Percentiles rank a stretch among this genome's conserved stretches.
Evolutionary conservation across 1,140 invertebrate genomes (phyloP).

Genomic region (Bursaphelenchus mucronatus): DNA sequence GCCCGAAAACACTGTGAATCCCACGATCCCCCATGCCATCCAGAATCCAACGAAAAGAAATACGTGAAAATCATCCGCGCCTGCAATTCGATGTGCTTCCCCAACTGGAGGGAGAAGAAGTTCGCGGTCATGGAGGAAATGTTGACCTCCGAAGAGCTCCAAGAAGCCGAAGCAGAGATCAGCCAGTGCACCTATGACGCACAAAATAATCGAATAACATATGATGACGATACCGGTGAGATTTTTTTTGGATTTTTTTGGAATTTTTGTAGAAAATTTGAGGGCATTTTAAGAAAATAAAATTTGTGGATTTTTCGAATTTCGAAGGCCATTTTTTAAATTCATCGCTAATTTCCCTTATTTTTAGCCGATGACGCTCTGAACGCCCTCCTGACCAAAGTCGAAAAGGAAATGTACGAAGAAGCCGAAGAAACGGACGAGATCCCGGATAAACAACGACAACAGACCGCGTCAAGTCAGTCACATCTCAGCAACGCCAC

Average conservation of each 20-base stretch:
- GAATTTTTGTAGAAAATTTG: not conserved
- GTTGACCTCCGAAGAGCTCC: conserved; percentile 8
- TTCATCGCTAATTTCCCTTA: too few species aligned
- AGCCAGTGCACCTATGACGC: conserved; percentile 6
- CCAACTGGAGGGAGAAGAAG: conserved; percentile 51
- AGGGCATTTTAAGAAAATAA: too few species aligned
- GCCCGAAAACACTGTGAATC: conserved; percentile 43
- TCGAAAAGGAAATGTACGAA: not conserved
- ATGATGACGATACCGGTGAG: not conserved
- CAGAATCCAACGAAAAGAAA: too few species aligned
- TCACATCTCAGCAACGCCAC: too few species aligned
- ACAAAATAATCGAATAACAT: not conserved
- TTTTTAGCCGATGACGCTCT: not conserved
- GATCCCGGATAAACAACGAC: too few species aligned
- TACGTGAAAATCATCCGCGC: too few species aligned
- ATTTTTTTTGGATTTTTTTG: not conserved
- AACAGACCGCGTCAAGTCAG: too few species aligned
- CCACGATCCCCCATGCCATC: conserved; percentile 26
- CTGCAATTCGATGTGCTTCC: conserved; percentile 49
- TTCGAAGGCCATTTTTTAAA: too few species aligned
- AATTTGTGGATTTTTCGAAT: too few species aligned
- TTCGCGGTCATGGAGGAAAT: conserved; percentile 19
- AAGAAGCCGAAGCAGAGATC: conserved; percentile 16
- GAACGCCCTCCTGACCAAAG: conserved; percentile 7
- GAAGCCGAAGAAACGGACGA: not conserved